Conservation (phyloP, 2,888 invertebrate species). For the Drosophila acutilabella region DNA sequence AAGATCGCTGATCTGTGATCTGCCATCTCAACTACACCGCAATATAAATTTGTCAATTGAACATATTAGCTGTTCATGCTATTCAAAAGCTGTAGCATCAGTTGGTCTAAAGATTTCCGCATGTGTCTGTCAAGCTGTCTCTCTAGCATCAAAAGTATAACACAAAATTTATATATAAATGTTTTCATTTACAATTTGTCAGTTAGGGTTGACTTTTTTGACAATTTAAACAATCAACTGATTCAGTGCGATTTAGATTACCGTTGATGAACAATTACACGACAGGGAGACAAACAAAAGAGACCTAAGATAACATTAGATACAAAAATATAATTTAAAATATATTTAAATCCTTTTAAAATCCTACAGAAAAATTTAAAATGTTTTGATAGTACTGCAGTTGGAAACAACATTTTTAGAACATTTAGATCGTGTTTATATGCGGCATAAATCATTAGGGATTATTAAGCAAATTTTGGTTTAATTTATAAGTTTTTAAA, state of each 20-base stretch:
- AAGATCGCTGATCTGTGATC: conserved; percentile 18
- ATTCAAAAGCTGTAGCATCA: conserved; percentile 1
- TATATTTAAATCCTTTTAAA: too few species aligned
- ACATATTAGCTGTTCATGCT: conserved; percentile 51
- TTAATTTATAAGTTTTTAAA: too few species aligned
- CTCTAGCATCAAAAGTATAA: conserved; percentile 33
- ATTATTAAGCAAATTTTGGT: too few species aligned
- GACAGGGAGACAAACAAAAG: too few species aligned
- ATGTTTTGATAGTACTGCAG: too few species aligned
- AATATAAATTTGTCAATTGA: conserved; percentile 56
- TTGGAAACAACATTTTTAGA: too few species aligned
- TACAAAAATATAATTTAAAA: too few species aligned
- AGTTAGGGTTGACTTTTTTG: background rate
- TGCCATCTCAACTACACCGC: conserved; percentile 8
- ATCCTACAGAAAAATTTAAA: too few species aligned
- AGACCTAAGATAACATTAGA: too few species aligned
- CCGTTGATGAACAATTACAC: too few species aligned
- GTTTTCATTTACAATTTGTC: conserved; percentile 31
- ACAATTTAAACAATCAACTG: background rate
- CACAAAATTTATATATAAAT: conserved; percentile 34
- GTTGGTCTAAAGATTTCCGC: conserved; percentile 54
- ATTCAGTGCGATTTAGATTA: background rate
- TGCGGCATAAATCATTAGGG: too few species aligned
- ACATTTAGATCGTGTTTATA: too few species aligned
- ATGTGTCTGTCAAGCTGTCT: conserved; percentile 43